Percentiles rank a stretch among this genome's conserved stretches.
Conservation (phyloP, 2,797 vertebrate genomes). For the Okamejei kenojei region DNA sequence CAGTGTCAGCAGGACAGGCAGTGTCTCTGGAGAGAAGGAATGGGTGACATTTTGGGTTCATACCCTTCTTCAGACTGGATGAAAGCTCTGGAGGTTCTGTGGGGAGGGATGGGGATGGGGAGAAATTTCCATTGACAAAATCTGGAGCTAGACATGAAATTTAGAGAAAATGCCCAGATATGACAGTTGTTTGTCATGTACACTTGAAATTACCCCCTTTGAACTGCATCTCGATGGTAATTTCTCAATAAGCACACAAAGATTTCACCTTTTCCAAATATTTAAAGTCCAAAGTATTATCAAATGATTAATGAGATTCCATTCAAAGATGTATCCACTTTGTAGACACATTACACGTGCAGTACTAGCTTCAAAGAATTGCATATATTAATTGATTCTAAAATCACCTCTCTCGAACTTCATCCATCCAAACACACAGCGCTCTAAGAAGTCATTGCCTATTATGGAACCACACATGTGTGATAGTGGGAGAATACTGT, state of each 20-base stretch:
- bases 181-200: neutral
- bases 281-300: neutral
- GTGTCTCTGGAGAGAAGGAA: no score
- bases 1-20: no score
- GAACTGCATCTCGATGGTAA: neutral
- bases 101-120: no score
- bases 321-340: neutral
- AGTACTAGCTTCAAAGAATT: neutral
- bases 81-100: neutral
- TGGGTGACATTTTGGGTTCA: no score
- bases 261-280: neutral
- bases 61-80: neutral
- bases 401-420: neutral
- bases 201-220: neutral
- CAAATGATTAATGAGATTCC: neutral
- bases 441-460: neutral
- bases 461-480: neutral
- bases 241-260: neutral
- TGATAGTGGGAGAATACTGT: neutral
- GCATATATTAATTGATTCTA: neutral
- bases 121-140: neutral
- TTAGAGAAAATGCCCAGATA: neutral
- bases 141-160: no score
- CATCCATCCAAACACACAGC: neutral
- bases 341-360: no score